Base-by-base conservation (phyloP, 2,888 invertebrate species). In the Urechis unicinctus region DNA sequence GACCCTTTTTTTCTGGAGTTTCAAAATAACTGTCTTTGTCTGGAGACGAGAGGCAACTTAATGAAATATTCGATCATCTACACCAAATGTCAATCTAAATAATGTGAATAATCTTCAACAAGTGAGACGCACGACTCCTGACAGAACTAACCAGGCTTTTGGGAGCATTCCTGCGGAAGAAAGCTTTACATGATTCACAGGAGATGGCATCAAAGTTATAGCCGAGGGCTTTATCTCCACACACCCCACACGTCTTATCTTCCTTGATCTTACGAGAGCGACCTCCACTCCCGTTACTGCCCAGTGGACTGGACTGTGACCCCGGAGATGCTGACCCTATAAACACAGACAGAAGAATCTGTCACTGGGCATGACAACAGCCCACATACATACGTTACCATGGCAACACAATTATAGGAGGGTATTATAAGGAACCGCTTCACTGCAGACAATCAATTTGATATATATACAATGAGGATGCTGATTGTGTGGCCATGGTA, bases 121-220 rank as follows among this genome's bases (percentile, higher is more conserved):
- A n/a, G n/a, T n/a, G n/a, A n/a, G n/a, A n/a, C 36, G 36, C 36
- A 36, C 9, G 9, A 36, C 17, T 17, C 22, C 3, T 4, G 24
- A 5, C 47, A 30, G 22, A 17, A 69, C 74, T 67, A 66, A 77
- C 77, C 70, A 77, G 65, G 55, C 77, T 74, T 65, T 77, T 77
- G 21, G 76, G 75, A n/a, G 77, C 77, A 70, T 77, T 77, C 55
- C 77, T 53, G 53, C 78, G 64, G 66, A 78, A 78, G 70, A 78
- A 78, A 9, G 78, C 78, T 64, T 78, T 78, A 64, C 77, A 77
- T 0, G 75, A 75, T 65, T 77, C 77, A 61, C 77, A 77, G n/a
- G 76, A 77, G 54, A 77, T 76, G 67, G 77, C 77, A 65, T 77
- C 77, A 55, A 77, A 77, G 67, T 77, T 77, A 68, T 76, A 77